Conservation (phyloP, 2,113 vertebrate genomes). For the Gobius niger region DNA sequence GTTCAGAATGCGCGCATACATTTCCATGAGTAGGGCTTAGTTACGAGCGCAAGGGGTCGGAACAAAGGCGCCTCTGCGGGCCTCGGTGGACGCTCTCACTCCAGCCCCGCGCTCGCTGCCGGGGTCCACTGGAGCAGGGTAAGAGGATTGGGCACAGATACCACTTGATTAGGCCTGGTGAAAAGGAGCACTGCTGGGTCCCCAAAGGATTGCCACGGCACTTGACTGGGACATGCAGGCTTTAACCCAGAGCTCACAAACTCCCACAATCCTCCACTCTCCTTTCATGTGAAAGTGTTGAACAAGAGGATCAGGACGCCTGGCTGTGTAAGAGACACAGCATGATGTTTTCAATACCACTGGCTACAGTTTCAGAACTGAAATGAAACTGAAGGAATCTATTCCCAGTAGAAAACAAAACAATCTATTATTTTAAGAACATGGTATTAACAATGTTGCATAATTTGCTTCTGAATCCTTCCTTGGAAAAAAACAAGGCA, state of each 20-base stretch:
- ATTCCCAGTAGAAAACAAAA: too few relatives aligned
- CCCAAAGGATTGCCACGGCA: conserved; percentile 62
- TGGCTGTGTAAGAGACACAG: not conserved
- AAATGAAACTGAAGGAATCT: too few relatives aligned
- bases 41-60: conserved; percentile 1
- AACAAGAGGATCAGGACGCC: conserved; percentile 28
- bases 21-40: conserved; percentile 22
- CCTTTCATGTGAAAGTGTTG: conserved; percentile 30
- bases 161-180: conserved; percentile 58
- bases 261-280: conserved; percentile 13
- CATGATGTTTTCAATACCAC: too few relatives aligned
- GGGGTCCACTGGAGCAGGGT: conserved; percentile 52
- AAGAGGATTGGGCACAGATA: conserved; percentile 63
- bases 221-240: conserved; percentile 55
- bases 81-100: conserved; percentile 35
- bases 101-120: conserved; percentile 23
- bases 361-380: too few relatives aligned
- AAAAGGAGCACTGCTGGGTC: conserved; percentile 48
- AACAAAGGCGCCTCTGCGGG: conserved; percentile 25
- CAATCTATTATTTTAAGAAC: too few relatives aligned
- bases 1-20: conserved; percentile 12
- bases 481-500: too few relatives aligned
- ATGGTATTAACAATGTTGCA: too few relatives aligned
- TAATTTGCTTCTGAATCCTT: too few relatives aligned
- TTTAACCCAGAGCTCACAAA: conserved; percentile 36